Percentiles rank a stretch among this genome's conserved stretches.
phyloP scores from a whole-genome alignment of 2,888 invertebrate genomes.

The Cyclophora albipunctata region DNA sequence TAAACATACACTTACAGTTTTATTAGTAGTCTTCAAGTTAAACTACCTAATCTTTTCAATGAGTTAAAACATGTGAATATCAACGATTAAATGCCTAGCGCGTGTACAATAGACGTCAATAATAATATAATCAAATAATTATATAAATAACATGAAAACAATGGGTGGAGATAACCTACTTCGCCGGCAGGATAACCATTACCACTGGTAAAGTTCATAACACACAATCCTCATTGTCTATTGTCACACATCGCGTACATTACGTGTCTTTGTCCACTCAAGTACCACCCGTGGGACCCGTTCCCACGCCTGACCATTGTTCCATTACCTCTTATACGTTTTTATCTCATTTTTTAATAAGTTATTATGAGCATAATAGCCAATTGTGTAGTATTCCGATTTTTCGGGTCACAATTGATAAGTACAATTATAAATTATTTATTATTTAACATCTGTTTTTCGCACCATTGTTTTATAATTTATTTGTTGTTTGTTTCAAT shows the following conservation, averaged over 20 bases:
- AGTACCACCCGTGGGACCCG: constrained; percentile 44
- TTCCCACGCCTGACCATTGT: constrained; percentile 59
- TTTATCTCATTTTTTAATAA: constrained; percentile 56
- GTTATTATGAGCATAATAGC: constrained; percentile 65
- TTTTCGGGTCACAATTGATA: constrained; percentile 22
- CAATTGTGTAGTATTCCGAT: constrained; percentile 62
- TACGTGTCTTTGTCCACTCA: constrained; percentile 33
- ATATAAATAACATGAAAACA: constrained; percentile 11
- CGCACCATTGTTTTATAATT: background rate
- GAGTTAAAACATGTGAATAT: too few species aligned
- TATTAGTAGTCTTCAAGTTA: too few species aligned
- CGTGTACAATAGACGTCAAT: background rate
- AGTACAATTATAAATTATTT: constrained; percentile 13
- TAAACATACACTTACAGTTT: too few species aligned
- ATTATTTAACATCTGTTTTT: constrained; percentile 8
- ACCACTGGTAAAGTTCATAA: constrained; percentile 18
- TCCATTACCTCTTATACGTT: constrained; percentile 31
- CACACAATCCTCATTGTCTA: constrained; percentile 24
- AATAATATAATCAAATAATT: constrained; percentile 5
- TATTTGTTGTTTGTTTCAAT: background rate
- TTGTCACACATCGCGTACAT: constrained; percentile 17
- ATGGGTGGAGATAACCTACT: constrained; percentile 17
- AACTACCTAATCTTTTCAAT: too few species aligned
- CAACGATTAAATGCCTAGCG: too few species aligned
- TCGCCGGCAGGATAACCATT: constrained; percentile 17